Evolutionary conservation across 2,797 vertebrate genomes (phyloP), one percentile per base, ranked within the genome.

Genomic region (Galagoides demidoff): DNA sequence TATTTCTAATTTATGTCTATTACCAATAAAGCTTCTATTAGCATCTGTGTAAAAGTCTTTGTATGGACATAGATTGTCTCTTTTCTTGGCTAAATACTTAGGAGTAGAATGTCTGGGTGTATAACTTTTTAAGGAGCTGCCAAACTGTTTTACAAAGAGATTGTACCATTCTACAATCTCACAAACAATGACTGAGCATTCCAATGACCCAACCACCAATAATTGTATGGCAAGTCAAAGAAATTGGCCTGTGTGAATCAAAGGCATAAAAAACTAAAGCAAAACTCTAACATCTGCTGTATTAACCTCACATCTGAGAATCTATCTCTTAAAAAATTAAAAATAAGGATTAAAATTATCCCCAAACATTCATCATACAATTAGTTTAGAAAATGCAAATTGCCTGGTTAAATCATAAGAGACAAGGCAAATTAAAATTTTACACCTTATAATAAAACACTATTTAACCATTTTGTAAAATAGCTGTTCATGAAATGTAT

Each of bases 21-120:
- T 88, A 78, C 37, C 88, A 85, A n/a, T 93, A 86, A 90, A 92
- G 52, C 45, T 76, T 9, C 59, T 84, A 19, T 81, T 88, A 37
- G n/a, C 23, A 52, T 45, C 66, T 6, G 3, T 37, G 9, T 29
- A 57, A 14, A 74, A 92, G 37, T 43, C 55, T 86, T 81, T 64
- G 31, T 78, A 20, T 64, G 20, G 4, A 76, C 31, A 55, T 63
- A 17, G 37, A 74, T 92, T 81, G 85, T 55, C 63, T 92, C 79
- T 78, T 63, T 39, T 45, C 29, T 34, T 84, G 20, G 49, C 23
- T 79, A 81, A 84, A 84, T 55, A 34, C 3, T 3, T 83, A 81
- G 3, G 13, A 59, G 25, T 52, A 2, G 17, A 52, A 90, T 37
- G 52, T 7, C 14, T 76, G 29, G 39, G 27, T 89, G 10, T 76